Percentiles rank a stretch among this genome's conserved stretches.
These are phyloP conservation scores for Rotaria magnacalcarata DNA, from an alignment of 2,888 invertebrate species.

Conservation along the genomic window DNA sequence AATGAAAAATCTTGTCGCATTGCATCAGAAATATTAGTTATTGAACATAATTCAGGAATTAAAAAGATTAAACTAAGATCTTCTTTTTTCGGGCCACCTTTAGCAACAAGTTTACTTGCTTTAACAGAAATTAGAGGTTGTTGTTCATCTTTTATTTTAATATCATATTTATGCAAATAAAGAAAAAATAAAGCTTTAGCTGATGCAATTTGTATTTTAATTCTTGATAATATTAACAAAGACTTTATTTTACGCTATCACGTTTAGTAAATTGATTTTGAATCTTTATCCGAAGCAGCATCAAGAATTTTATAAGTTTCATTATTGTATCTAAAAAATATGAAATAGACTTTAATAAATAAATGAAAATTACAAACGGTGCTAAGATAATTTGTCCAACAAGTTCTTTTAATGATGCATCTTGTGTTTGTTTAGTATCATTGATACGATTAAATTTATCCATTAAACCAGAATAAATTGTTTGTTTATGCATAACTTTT, in stretches of 20 bases:
- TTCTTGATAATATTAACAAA: constrained; percentile 15
- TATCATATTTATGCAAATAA: constrained; percentile 66
- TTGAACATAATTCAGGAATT: constrained; percentile 40
- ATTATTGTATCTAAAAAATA: constrained; percentile 35
- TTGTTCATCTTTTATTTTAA: constrained; percentile 69
- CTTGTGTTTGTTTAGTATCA: not conserved
- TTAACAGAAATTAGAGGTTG: constrained; percentile 63
- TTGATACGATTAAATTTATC: not conserved
- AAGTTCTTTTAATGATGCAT: not conserved
- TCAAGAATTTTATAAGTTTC: not conserved
- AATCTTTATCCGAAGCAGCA: constrained; percentile 23
- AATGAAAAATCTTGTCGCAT: constrained; percentile 45
- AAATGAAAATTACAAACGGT: not conserved
- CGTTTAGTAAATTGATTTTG: not conserved
- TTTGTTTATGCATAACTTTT: constrained; percentile 28
- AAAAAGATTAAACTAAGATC: constrained; percentile 25
- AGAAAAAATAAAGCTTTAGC: no score
- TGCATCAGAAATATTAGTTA: constrained; percentile 31
- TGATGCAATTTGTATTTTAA: not conserved
- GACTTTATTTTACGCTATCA: not conserved
- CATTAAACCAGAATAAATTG: not conserved
- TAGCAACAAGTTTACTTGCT: constrained; percentile 53
- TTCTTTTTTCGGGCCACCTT: constrained; percentile 48
- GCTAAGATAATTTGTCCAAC: constrained; percentile 1
- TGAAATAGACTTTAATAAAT: not conserved